Evolutionary conservation across 2,888 invertebrate species (phyloP).

Genomic region (Kuschelorhynchus macadamiae): DNA sequence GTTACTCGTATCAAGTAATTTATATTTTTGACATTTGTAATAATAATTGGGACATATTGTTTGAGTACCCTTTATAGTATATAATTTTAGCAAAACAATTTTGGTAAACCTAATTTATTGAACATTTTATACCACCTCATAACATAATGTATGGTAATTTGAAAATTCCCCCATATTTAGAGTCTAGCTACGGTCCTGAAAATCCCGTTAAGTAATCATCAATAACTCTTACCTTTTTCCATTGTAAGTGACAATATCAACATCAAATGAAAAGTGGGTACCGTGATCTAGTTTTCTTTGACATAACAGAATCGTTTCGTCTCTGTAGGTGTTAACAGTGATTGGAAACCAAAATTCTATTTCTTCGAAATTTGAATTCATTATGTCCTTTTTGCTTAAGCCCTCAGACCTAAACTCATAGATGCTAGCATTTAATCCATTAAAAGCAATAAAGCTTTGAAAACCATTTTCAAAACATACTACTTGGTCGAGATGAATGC

Average conservation of each 20-base stretch:
- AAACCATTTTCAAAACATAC: constrained; percentile 64
- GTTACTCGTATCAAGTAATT: no score
- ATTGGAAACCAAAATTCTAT: constrained; percentile 64
- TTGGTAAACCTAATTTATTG: no score
- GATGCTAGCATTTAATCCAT: constrained; percentile 63
- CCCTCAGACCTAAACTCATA: constrained; percentile 60
- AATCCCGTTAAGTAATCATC: no score
- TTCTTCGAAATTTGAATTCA: constrained; percentile 59
- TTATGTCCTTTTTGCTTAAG: constrained; percentile 55
- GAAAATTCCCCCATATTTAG: no score
- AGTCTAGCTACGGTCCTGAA: no score
- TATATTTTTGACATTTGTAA: no score
- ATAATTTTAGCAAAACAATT: no score
- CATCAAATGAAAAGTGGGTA: constrained; percentile 57
- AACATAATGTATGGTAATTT: no score
- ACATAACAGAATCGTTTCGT: constrained; percentile 68
- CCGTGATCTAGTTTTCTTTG: constrained; percentile 63
- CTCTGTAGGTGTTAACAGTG: constrained; percentile 66
- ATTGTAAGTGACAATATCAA: constrained; percentile 64
- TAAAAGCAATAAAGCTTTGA: constrained; percentile 64
- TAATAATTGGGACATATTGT: no score
- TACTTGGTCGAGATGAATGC: constrained; percentile 57
- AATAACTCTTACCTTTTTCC: constrained; percentile 54
- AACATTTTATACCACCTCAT: no score
- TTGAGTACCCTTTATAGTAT: no score